Evolutionary conservation across 1,140 invertebrate species (phyloP).

Genomic region (Agraylea sexmaculata): DNA sequence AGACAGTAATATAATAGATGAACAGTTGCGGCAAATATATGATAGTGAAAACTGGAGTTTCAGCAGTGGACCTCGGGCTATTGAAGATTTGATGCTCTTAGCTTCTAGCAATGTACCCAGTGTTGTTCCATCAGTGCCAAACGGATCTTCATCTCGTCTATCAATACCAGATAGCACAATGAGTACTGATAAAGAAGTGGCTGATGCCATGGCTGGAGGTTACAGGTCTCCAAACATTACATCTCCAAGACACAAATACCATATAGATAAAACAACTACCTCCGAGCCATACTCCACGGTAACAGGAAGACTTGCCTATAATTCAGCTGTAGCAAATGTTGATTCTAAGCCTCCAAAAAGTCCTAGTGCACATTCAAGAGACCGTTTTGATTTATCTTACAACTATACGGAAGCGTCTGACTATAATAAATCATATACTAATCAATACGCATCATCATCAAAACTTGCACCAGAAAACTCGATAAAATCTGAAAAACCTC

Average conservation of each 20-base stretch:
- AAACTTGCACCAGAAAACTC: conserved; percentile 13
- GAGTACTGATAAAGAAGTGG: conserved; percentile 42
- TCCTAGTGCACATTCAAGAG: conserved; percentile 35
- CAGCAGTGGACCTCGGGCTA: conserved; percentile 46
- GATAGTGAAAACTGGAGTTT: conserved; percentile 63
- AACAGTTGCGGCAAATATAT: conserved; percentile 56
- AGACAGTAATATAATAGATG: conserved; percentile 54
- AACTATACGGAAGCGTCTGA: conserved; percentile 26
- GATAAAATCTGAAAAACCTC: conserved; percentile 36
- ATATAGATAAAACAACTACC: conserved; percentile 37
- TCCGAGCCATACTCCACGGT: conserved; percentile 46
- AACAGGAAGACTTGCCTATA: conserved; percentile 45
- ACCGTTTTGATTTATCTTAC: conserved; percentile 37
- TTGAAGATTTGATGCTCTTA: conserved; percentile 43
- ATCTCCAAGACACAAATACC: conserved; percentile 42
- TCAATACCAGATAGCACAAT: conserved; percentile 39
- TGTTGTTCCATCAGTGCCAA: conserved; percentile 17
- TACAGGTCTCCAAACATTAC: conserved; percentile 32
- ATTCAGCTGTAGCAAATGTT: conserved; percentile 45
- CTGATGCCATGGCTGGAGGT: conserved; percentile 35
- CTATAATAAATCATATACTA: conserved; percentile 17
- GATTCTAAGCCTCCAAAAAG: conserved; percentile 40
- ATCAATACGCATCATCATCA: conserved; percentile 10
- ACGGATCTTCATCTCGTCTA: conserved; percentile 44
- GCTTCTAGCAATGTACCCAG: conserved; percentile 27